These are phyloP conservation scores for Octopus bimaculoides DNA, from an alignment of 1,140 invertebrate species.

Conservation along the genomic window DNA sequence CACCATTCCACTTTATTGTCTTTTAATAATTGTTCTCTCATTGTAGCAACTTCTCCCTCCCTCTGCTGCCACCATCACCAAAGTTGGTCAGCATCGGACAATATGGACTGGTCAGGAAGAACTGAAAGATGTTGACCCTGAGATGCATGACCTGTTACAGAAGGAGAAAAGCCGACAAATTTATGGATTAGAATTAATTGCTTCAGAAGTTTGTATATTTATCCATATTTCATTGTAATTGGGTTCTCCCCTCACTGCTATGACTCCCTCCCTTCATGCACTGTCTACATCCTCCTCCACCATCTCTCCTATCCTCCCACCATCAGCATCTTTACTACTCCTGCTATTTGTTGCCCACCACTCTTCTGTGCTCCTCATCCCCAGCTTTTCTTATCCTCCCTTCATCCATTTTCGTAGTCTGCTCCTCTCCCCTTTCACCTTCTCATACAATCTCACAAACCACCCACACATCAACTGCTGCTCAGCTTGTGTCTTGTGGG, in stretches of 20 bases:
- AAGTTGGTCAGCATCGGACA: too few relatives aligned
- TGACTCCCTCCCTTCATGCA: not conserved
- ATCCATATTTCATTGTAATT: not conserved
- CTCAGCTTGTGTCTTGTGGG: too few relatives aligned
- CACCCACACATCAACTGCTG: too few relatives aligned
- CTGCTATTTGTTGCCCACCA: not conserved
- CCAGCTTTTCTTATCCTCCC: not conserved
- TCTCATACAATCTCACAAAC: too few relatives aligned
- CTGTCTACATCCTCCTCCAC: not conserved
- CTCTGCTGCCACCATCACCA: too few relatives aligned
- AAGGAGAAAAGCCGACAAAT: conserved; percentile 85
- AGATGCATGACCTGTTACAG: conserved; percentile 78
- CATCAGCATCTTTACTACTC: not conserved
- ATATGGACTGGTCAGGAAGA: conserved; percentile 44
- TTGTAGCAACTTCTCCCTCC: too few relatives aligned
- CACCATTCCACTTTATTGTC: too few relatives aligned
- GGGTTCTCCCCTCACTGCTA: not conserved
- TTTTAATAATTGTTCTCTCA: too few relatives aligned
- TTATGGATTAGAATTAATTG: conserved; percentile 75
- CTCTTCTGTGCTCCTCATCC: not conserved
- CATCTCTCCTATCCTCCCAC: not conserved
- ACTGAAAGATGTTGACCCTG: conserved; percentile 68
- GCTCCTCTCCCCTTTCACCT: too few relatives aligned
- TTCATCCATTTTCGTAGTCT: too few relatives aligned
- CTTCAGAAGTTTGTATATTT: conserved; percentile 45